phyloP scores from a whole-genome alignment of 2,797 vertebrate genomes.

The Lacerta viridis region DNA sequence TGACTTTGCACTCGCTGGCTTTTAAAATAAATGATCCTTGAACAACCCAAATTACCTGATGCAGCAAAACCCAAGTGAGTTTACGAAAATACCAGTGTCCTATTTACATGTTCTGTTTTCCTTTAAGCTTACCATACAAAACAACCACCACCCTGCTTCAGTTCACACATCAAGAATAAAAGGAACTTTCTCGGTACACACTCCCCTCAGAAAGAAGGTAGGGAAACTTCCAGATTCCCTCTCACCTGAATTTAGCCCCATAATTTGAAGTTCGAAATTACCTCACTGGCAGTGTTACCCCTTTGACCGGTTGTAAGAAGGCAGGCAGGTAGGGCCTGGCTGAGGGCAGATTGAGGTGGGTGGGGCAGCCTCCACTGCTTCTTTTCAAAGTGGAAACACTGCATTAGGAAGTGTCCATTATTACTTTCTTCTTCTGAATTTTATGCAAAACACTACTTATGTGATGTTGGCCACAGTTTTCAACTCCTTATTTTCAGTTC shows the following conservation, averaged over 20 bases:
- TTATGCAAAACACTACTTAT: not conserved
- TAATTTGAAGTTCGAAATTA: not conserved
- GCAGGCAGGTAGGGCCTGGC: too few relatives aligned
- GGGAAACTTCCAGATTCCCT: not conserved
- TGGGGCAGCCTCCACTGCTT: not conserved
- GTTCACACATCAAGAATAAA: not conserved
- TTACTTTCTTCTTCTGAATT: not conserved
- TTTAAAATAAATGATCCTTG: not conserved
- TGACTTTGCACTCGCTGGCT: not conserved
- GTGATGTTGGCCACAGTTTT: not conserved
- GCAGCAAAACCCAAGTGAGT: not conserved
- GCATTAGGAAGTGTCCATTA: not conserved
- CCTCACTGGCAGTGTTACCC: too few relatives aligned
- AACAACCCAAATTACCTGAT: not conserved
- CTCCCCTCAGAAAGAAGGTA: not conserved
- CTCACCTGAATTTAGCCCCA: not conserved
- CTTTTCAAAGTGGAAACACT: not conserved
- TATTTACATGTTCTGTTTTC: not conserved
- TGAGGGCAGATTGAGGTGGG: too few relatives aligned
- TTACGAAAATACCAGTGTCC: not conserved
- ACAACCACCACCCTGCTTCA: not conserved
- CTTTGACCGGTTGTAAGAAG: too few relatives aligned
- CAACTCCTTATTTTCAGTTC: not conserved
- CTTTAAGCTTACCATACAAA: not conserved
- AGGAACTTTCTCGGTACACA: not conserved